phyloP scores from a whole-genome alignment of 2,113 vertebrate genomes.

The Tenrec ecaudatus region DNA sequence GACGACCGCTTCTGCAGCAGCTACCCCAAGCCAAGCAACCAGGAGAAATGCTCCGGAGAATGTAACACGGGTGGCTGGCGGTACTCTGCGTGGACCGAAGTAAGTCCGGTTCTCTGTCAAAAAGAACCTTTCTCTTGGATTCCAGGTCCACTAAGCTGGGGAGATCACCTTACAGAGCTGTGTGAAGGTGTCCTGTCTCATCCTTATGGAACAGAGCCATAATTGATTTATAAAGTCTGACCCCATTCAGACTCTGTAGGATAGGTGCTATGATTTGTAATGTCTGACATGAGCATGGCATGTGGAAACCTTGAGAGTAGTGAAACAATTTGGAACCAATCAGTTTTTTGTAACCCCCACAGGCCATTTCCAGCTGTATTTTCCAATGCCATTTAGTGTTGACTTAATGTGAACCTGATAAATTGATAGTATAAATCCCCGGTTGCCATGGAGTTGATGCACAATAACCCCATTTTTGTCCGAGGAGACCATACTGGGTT shows the following conservation, averaged over 20 bases:
- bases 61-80: constrained; percentile 96
- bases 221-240: constrained; percentile 18
- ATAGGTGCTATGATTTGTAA: background rate
- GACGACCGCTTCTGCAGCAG: constrained; percentile 93
- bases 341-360: background rate
- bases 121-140: background rate
- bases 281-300: background rate
- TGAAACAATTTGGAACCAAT: background rate
- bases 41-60: constrained; percentile 95
- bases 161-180: background rate
- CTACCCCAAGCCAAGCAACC: constrained; percentile 92
- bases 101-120: constrained; percentile 78
- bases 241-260: background rate
- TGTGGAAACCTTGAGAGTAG: background rate
- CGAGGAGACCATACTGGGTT: background rate
- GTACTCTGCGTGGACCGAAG: constrained; percentile 97
- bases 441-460: background rate
- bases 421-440: background rate
- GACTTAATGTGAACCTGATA: background rate
- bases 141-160: background rate
- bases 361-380: background rate
- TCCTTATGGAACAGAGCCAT: background rate
- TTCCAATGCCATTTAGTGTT: background rate
- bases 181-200: background rate
- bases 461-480: background rate